Base-by-base conservation (phyloP, 2,888 invertebrate genomes). In the Synergus laeviventris region DNA sequence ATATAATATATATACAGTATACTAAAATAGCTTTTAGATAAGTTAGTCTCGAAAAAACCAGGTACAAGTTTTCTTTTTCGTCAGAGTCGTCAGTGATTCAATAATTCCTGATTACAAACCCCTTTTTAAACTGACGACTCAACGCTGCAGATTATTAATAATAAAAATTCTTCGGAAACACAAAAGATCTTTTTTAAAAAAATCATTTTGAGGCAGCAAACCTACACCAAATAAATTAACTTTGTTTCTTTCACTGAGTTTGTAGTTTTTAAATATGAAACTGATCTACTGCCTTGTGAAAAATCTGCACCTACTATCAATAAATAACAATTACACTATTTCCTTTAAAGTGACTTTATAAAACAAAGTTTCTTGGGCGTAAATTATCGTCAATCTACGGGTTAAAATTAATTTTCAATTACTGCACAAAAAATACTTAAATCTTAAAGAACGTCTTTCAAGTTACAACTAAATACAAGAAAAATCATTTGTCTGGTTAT, bases 271-370 rank as follows among this genome's bases (percentile, higher is more conserved):
- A 21, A 12, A 56, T 45, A 45, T 70, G 45, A 45, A 64, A 24
- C 39, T 14, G 31, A 49, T n/a, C 45, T 31, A 31, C n/a, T 70
- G 12, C 21, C 45, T n/a, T 31, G 5, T n/a, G 16, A 45, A 49
- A 24, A 49, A 24, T 4, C 21, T 49, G 45, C 4, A 49, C 24
- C 7, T 16, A 45, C 45, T 16, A 66, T 42, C 16, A 31, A 49
- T 70, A 70, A 70, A 70, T 70, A 70, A 70, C n/a, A 70, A 70
- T 70, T 49, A n/a, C 16, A 31, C 70, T 70, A 49, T 49, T 70
- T 31, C 11, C 36, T 49, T 70, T 49, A 1, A 70, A 70, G 70
- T 45, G 31, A n/a, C n/a, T 49, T 70, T 49, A 70, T 42, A 66
- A 66, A 66, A 70, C 0, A 59, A 59, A 49, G 12, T 24, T 49